Conservation (phyloP, 2,113 vertebrate species). For the Pseudonaja textilis region DNA sequence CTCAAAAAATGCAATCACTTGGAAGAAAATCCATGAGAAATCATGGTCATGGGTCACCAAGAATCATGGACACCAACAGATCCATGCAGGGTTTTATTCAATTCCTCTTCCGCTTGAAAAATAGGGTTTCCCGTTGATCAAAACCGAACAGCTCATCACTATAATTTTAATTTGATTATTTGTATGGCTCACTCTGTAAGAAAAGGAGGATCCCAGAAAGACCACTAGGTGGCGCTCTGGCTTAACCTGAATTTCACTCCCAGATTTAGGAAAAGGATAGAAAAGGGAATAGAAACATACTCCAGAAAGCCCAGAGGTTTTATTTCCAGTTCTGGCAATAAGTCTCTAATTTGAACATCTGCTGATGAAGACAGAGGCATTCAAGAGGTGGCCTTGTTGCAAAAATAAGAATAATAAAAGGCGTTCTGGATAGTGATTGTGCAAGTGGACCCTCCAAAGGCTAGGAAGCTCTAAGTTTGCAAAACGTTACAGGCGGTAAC, state of each 20-base stretch:
- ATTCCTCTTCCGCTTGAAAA: neutral
- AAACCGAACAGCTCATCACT: neutral
- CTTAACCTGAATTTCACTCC: neutral
- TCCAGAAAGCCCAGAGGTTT: neutral
- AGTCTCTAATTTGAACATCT: neutral
- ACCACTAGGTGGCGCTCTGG: constrained; percentile 74
- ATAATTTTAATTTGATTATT: neutral
- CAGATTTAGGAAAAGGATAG: neutral
- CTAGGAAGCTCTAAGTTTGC: neutral
- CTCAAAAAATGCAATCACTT: neutral
- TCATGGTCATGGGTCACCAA: neutral
- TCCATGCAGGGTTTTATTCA: neutral
- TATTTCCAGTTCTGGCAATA: neutral
- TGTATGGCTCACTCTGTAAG: neutral
- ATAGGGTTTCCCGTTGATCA: neutral
- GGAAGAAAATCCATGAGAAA: neutral
- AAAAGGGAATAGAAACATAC: neutral
- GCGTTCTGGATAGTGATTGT: neutral
- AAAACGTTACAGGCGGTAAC: neutral
- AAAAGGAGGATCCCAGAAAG: neutral
- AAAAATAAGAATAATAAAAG: neutral
- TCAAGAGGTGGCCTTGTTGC: accelerated
- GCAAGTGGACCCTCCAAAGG: neutral
- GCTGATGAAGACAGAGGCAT: neutral
- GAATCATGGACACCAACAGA: neutral